Base-by-base conservation (phyloP, 35 echinoderm and acorn worm species). In the Chiridota heheva region DNA sequence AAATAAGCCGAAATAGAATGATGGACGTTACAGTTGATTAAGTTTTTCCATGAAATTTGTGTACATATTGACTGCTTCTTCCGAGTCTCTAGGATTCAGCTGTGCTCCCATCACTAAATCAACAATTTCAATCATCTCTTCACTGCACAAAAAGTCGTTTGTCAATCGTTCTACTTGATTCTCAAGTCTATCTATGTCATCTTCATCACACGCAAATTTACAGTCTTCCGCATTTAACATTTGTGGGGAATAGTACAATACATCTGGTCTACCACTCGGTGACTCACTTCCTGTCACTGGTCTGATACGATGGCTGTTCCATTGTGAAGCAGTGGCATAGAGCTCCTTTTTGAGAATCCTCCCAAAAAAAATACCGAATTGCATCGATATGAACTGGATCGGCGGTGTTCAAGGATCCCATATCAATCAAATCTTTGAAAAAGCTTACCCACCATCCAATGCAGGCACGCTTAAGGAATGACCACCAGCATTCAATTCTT, bases 401-500 rank as follows among this genome's bases (percentile, higher is more conserved):
- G 27, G 62, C 60, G n/a, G 42, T 89, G 42, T 76, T 75, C 28
- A 81, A 31, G 12, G 33, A 31, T 57, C 87, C 87, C 7, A 26
- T 48, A 61, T 76, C 47, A 40, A 60, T 20, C 40, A 83, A 36
- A 69, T 84, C 79, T 61, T 90, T 83, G 5, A 90, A 73, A 22
- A 45, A 43, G 25, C 77, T 82, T 10, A 82, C 77, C 60, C 69
- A 90, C 51, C 26, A 73, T 18, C 27, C 55, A 47, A 28, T 17
- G 25, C 42, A 44, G 1, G 44, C 24, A 53, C 70, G 69, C 29
- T 60, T 63, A 32, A 90, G 39, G n/a, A 66, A 48, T 56, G 44
- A 83, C 88, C 72, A 90, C 8, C 51, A 84, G 12, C 69, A 37
- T 49, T 90, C 80, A 20, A 84, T 84, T 4, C 80, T 17, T 56